Evolutionary conservation across 2,797 vertebrate species (phyloP).

Genomic region (Loriculus beryllinus): DNA sequence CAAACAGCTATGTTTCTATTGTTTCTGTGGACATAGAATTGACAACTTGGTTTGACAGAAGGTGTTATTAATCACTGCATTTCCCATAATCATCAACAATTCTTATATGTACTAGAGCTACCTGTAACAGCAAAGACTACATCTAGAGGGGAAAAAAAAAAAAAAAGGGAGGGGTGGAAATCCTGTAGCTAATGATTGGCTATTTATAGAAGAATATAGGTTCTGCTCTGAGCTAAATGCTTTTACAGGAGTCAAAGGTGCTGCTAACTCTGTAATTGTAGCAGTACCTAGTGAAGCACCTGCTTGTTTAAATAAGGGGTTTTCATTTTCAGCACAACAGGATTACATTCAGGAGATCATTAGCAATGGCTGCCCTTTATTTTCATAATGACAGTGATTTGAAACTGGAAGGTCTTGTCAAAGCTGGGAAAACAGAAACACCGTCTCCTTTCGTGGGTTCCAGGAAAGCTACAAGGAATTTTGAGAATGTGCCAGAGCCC

Average conservation of each 20-base stretch:
- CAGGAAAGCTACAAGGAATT: not conserved
- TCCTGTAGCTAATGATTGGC: not conserved
- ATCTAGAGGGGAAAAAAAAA: too few species aligned
- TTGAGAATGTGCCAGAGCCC: not conserved
- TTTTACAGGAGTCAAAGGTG: not conserved
- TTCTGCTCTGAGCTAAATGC: not conserved
- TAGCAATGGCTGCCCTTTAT: not conserved
- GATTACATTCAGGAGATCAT: not conserved
- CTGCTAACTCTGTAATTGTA: not conserved
- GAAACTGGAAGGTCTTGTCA: not conserved
- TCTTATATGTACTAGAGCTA: not conserved
- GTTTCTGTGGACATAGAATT: not conserved
- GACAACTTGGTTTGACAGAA: not conserved
- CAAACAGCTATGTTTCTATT: not conserved
- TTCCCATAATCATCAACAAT: not conserved
- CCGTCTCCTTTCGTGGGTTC: not conserved
- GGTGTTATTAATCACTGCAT: not conserved
- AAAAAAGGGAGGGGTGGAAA: not conserved
- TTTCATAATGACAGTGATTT: not conserved
- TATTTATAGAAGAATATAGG: not conserved
- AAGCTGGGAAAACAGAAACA: not conserved
- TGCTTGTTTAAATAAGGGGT: not conserved
- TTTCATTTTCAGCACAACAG: not conserved
- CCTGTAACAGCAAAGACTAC: not conserved
- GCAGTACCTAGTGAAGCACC: not conserved